Conservation (phyloP, 2,797 vertebrate genomes). For the Chromis chromis region DNA sequence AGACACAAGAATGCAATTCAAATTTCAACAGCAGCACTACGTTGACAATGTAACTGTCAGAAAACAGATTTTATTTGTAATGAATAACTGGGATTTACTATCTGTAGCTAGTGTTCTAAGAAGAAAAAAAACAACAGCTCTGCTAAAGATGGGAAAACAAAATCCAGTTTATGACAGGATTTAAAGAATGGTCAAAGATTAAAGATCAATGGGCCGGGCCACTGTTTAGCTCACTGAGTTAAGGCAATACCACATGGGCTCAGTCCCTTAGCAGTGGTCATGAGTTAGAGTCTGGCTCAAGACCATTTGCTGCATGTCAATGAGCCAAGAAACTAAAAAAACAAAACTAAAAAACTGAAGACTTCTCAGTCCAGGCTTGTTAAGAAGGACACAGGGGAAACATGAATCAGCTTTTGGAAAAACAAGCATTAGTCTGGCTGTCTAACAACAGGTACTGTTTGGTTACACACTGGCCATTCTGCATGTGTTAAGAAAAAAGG, state of each 20-base stretch:
- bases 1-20: slow-evolving; percentile 6
- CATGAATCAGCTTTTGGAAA: slow-evolving; percentile 2
- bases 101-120: not conserved
- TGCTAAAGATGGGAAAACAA: not conserved
- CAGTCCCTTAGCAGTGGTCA: no score
- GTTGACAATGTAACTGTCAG: not conserved
- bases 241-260: no score
- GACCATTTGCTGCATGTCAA: no score
- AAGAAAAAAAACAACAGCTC: not conserved
- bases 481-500: not conserved
- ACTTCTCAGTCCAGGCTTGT: not conserved
- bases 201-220: not conserved
- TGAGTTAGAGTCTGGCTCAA: no score
- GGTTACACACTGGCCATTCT: not conserved
- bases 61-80: not conserved
- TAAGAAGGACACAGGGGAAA: not conserved
- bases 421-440: not conserved
- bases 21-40: not conserved
- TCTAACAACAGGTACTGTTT: not conserved
- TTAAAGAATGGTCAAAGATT: not conserved
- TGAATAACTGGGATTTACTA: not conserved
- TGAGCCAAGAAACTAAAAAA: not conserved
- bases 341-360: no score
- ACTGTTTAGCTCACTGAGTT: no score
- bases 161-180: not conserved